phyloP scores from a whole-genome alignment of 2,888 invertebrate species.

The Therioaphis trifolii region DNA sequence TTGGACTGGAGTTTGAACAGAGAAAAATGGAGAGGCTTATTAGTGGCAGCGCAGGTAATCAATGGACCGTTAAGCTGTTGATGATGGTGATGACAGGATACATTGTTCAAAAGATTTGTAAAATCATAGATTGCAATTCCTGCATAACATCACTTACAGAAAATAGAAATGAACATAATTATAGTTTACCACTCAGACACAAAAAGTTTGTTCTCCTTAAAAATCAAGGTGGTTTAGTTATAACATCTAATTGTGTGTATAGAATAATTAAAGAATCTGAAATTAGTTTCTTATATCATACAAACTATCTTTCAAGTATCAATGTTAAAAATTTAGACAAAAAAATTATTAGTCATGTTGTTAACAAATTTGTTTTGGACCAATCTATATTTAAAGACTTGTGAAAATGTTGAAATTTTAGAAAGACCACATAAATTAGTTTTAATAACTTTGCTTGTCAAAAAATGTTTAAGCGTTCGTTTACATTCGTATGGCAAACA shows the following conservation, averaged over 20 bases:
- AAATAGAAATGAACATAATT: slow-evolving; percentile 8
- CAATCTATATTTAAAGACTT: no score
- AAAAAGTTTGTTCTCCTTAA: no score
- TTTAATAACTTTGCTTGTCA: slow-evolving; percentile 10
- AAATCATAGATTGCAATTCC: slow-evolving; percentile 14
- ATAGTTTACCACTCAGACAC: not conserved
- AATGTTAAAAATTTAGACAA: slow-evolving; percentile 3
- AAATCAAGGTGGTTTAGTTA: no score
- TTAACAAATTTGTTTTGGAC: no score
- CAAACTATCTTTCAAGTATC: slow-evolving; percentile 4
- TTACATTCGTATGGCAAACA: slow-evolving; percentile 6
- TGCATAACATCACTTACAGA: slow-evolving; percentile 14
- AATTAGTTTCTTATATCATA: slow-evolving; percentile 23
- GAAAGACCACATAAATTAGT: slow-evolving; percentile 1
- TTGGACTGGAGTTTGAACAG: no score
- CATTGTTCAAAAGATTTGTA: no score
- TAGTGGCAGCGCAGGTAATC: no score
- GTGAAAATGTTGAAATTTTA: slow-evolving; percentile 20
- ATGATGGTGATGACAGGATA: no score
- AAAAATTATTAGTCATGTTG: no score
- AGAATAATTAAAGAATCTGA: slow-evolving; percentile 15
- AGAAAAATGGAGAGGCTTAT: no score
- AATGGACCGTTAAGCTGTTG: no score
- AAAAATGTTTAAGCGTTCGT: slow-evolving; percentile 1
- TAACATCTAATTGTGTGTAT: slow-evolving; percentile 12